phyloP scores from a whole-genome alignment of 2,113 vertebrate species.

The Neotoma lepida region DNA sequence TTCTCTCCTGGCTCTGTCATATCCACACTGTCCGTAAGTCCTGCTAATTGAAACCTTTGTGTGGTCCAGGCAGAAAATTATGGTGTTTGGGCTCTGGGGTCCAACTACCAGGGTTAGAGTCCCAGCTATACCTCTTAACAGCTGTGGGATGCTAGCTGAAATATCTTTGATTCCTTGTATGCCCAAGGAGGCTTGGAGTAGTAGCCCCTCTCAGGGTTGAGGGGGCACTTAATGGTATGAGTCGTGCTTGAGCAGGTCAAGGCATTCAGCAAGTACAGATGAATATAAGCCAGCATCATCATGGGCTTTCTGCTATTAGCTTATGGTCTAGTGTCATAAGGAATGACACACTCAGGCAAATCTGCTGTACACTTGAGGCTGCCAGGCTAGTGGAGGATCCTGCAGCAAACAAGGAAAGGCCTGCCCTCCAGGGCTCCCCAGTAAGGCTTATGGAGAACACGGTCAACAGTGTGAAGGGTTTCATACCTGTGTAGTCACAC shows the following conservation, averaged over 20 bases:
- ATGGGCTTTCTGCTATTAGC: neutral
- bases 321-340: neutral
- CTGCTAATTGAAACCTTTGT: neutral
- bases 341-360: neutral
- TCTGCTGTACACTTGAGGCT: neutral
- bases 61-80: neutral
- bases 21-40: neutral
- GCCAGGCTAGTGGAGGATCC: neutral
- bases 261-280: fast-evolving
- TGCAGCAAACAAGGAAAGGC: neutral
- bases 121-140: neutral
- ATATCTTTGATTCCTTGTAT: neutral
- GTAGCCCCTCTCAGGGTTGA: neutral
- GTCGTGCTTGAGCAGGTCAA: neutral
- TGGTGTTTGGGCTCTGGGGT: neutral
- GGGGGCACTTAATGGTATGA: neutral
- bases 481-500: no score
- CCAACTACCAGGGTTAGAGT: neutral
- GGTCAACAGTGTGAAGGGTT: neutral
- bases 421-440: neutral
- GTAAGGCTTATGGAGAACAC: neutral
- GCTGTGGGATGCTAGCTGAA: neutral
- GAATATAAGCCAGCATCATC: neutral
- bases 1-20: neutral
- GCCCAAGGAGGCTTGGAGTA: neutral